Conservation (phyloP, 1,140 invertebrate species). For the Platyscapa corneri region DNA sequence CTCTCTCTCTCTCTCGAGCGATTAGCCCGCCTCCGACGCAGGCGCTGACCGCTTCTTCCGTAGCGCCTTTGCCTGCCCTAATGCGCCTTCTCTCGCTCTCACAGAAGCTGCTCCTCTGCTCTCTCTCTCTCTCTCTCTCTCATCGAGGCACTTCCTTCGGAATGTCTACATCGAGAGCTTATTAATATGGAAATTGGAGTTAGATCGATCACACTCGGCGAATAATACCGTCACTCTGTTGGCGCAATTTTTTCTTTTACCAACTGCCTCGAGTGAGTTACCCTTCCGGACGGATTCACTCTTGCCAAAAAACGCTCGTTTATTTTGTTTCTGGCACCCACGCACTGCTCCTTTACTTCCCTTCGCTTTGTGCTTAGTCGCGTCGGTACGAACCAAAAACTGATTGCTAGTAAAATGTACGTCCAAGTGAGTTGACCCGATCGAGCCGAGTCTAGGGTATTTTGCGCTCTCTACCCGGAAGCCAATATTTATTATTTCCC, state of each 20-base stretch:
- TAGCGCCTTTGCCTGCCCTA: background rate
- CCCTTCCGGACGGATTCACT: background rate
- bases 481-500: too few relatives aligned
- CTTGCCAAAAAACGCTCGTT: too few relatives aligned
- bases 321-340: too few relatives aligned
- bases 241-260: background rate
- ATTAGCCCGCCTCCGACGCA: background rate
- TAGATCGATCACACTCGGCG: background rate
- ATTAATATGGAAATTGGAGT: conserved; percentile 22
- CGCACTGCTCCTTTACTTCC: too few relatives aligned
- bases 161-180: background rate
- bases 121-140: background rate
- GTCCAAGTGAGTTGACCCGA: too few relatives aligned
- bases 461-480: too few relatives aligned
- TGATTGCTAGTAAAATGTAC: too few relatives aligned
- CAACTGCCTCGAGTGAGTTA: background rate
- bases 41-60: background rate
- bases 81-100: conserved; percentile 11
- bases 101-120: conserved; percentile 20
- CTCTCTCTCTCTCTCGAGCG: background rate
- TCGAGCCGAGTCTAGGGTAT: too few relatives aligned
- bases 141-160: background rate
- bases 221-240: background rate
- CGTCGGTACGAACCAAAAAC: too few relatives aligned
- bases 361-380: too few relatives aligned